Conservation (phyloP, 2,113 vertebrate species). For the Rhinolophus ferrumequinum region DNA sequence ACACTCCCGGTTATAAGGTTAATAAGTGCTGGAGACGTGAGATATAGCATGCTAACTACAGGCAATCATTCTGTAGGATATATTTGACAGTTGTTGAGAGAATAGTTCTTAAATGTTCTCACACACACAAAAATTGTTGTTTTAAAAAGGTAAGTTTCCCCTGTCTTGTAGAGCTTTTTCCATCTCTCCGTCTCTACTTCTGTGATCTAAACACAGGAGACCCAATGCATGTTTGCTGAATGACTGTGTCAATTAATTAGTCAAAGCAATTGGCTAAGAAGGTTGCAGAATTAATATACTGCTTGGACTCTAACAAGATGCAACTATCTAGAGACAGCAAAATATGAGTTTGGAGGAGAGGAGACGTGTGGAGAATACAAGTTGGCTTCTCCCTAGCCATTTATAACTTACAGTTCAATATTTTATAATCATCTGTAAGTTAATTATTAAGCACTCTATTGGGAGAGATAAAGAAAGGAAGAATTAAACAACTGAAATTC, state of each 20-base stretch:
- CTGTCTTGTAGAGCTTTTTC: background rate
- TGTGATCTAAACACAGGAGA: background rate
- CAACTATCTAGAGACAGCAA: slow-evolving; percentile 40
- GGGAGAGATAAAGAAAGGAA: slow-evolving; percentile 3
- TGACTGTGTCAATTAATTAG: background rate
- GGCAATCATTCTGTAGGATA: background rate
- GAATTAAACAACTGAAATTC: background rate
- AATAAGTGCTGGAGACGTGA: background rate
- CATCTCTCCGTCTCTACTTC: background rate
- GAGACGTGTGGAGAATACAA: background rate
- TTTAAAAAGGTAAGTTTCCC: background rate
- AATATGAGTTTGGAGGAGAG: background rate
- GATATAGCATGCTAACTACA: background rate
- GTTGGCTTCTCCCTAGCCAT: background rate
- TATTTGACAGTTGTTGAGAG: background rate
- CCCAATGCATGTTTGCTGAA: background rate
- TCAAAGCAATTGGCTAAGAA: background rate
- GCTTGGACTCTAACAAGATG: background rate
- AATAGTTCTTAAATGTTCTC: background rate
- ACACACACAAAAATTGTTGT: background rate
- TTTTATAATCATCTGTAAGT: slow-evolving; percentile 38
- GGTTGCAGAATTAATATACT: slow-evolving; percentile 26
- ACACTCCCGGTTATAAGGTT: background rate
- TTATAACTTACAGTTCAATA: background rate
- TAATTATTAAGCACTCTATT: slow-evolving; percentile 5